A percentile compares a stretch with the other conserved stretches of the same genome.
phyloP scores from a whole-genome alignment of 2,888 invertebrate species.

The Theretra japonica region DNA sequence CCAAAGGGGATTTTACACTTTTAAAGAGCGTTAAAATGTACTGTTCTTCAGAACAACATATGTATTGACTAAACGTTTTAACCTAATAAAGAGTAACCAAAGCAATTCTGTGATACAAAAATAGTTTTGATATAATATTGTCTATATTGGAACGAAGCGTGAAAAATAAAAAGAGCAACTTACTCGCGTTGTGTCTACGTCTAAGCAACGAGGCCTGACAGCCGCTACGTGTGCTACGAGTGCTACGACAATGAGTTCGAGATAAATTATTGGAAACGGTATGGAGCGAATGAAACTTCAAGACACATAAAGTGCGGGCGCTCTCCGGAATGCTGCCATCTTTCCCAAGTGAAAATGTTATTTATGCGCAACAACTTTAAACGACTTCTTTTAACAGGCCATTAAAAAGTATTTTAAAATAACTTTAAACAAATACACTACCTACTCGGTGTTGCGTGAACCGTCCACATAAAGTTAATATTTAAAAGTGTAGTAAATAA shows the following conservation, averaged over 20 bases:
- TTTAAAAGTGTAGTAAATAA: slow-evolving; percentile 30
- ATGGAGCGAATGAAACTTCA: slow-evolving; percentile 26
- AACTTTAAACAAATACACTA: slow-evolving; percentile 18
- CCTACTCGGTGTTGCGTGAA: slow-evolving; percentile 27
- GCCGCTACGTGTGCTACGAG: slow-evolving; percentile 47
- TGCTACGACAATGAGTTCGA: slow-evolving; percentile 40
- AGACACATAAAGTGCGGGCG: slow-evolving; percentile 25
- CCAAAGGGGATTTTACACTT: too few relatives aligned
- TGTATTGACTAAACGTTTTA: neutral
- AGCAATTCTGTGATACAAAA: neutral
- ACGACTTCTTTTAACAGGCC: slow-evolving; percentile 10
- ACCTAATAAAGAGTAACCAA: neutral
- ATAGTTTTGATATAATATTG: neutral
- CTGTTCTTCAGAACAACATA: too few relatives aligned
- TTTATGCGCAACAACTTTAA: slow-evolving; percentile 18
- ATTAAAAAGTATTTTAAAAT: slow-evolving; percentile 18
- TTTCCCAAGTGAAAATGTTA: slow-evolving; percentile 19
- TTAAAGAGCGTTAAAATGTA: too few relatives aligned
- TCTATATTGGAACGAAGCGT: neutral
- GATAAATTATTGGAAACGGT: slow-evolving; percentile 37
- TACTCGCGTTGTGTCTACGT: slow-evolving; percentile 39
- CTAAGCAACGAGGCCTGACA: slow-evolving; percentile 44
- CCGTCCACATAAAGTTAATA: slow-evolving; percentile 27
- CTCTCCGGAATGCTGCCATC: slow-evolving; percentile 2
- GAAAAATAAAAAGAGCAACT: slow-evolving; percentile 33